Percentiles rank a stretch among this genome's conserved stretches.
Conservation (phyloP, 2,797 vertebrate species). For the Myoxocephalus aenaeus region DNA sequence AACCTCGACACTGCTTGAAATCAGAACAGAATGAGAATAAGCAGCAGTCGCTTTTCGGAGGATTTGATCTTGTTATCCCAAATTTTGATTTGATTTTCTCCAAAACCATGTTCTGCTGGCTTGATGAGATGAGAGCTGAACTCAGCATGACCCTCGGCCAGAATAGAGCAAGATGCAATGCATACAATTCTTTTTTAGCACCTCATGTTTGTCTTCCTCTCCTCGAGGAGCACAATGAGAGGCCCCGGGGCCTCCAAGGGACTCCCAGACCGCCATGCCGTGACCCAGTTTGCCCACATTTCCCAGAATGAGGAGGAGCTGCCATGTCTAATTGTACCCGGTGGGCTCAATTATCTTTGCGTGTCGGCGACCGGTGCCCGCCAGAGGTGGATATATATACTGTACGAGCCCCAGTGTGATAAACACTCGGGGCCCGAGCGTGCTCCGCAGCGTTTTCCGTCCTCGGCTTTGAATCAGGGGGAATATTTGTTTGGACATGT, state of each 20-base stretch:
- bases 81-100: constrained; percentile 10
- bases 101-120: background rate
- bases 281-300: constrained; percentile 47
- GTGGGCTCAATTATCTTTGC: constrained; percentile 54
- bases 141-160: background rate
- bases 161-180: background rate
- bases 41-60: background rate
- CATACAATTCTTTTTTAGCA: background rate
- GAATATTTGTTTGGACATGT: constrained; percentile 79
- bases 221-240: background rate
- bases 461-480: constrained; percentile 52
- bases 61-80: constrained; percentile 6
- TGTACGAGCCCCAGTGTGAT: constrained; percentile 21
- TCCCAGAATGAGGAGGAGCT: constrained; percentile 56
- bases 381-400: constrained; percentile 37
- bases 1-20: background rate
- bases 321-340: constrained; percentile 47
- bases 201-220: background rate
- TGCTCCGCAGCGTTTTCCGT: constrained; percentile 22
- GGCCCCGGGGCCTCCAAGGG: constrained; percentile 10
- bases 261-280: constrained; percentile 19
- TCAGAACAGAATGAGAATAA: background rate
- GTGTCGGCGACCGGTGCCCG: constrained; percentile 9
- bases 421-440: constrained; percentile 31
- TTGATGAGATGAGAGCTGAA: background rate